A percentile compares a stretch with the other conserved stretches of the same genome.
These are phyloP conservation scores for Oryzias dopingdopingensis DNA, from an alignment of 2,797 vertebrate genomes.

Conservation along the genomic window DNA sequence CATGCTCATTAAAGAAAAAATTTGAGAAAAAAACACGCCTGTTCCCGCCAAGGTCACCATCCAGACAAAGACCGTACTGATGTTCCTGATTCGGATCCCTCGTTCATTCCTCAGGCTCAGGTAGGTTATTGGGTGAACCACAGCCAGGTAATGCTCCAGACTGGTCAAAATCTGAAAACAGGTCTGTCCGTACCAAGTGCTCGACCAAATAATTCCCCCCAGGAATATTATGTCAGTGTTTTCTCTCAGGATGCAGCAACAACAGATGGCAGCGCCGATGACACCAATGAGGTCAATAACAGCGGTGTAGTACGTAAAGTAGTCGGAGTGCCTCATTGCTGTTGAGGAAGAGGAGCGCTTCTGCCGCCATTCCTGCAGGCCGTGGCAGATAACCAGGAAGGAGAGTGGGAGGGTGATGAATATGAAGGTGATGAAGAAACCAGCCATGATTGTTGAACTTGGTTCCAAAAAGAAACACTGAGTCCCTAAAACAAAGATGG, in stretches of 20 bases:
- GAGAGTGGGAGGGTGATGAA: background rate
- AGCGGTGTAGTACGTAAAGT: background rate
- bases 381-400: background rate
- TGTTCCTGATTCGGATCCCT: conserved; percentile 1
- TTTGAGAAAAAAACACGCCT: fast-evolving
- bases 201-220: background rate
- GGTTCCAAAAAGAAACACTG: background rate
- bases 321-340: background rate
- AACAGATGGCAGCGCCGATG: background rate
- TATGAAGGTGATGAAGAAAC: background rate
- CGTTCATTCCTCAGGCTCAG: background rate
- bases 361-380: background rate
- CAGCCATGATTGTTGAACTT: background rate
- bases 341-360: background rate
- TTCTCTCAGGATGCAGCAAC: too few species aligned
- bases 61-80: conserved; percentile 4
- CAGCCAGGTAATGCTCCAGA: conserved; percentile 4
- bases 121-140: too few species aligned
- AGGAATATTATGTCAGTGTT: too few species aligned
- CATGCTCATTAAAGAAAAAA: background rate
- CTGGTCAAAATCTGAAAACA: conserved; percentile 8
- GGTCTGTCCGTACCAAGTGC: background rate
- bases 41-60: background rate
- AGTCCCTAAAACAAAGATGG: too few species aligned
- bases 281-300: background rate